These are phyloP conservation scores for Pollenia labialis DNA, from an alignment of 2,888 invertebrate species.

Conservation along the genomic window DNA sequence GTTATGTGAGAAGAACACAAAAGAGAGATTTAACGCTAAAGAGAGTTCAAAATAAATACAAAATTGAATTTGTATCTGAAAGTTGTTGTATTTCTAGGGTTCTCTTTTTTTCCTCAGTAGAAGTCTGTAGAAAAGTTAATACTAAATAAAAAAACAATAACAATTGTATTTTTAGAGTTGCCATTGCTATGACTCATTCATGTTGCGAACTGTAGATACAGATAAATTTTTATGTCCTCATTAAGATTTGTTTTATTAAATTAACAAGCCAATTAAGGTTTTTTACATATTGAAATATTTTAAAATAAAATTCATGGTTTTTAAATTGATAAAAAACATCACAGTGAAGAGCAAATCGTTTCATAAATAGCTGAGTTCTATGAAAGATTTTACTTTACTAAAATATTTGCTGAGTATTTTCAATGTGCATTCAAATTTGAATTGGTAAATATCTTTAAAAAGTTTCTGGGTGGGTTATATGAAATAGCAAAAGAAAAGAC, in stretches of 20 bases:
- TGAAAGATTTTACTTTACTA: too few relatives aligned
- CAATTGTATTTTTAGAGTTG: slow-evolving; percentile 44
- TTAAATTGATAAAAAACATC: too few relatives aligned
- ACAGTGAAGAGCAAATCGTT: too few relatives aligned
- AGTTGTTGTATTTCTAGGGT: neutral
- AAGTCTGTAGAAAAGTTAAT: slow-evolving; percentile 25
- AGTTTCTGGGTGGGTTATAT: too few relatives aligned
- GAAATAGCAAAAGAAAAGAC: too few relatives aligned
- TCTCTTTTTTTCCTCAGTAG: neutral
- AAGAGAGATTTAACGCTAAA: slow-evolving; percentile 8
- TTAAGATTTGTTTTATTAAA: too few relatives aligned
- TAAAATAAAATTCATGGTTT: neutral
- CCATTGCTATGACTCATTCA: slow-evolving; percentile 36
- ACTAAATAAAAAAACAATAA: neutral
- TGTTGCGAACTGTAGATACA: neutral
- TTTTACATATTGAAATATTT: neutral
- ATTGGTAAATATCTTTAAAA: too few relatives aligned
- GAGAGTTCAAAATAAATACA: slow-evolving; percentile 1
- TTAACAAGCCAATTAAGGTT: neutral
- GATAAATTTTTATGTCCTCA: neutral
- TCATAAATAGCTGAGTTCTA: too few relatives aligned
- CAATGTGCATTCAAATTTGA: too few relatives aligned
- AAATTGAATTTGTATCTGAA: neutral
- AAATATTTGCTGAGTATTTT: too few relatives aligned
- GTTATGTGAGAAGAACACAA: neutral